Percentiles rank a stretch among this genome's conserved stretches.
phyloP scores from a whole-genome alignment of 2,797 vertebrate species.

The Tiaroga cobitis region DNA sequence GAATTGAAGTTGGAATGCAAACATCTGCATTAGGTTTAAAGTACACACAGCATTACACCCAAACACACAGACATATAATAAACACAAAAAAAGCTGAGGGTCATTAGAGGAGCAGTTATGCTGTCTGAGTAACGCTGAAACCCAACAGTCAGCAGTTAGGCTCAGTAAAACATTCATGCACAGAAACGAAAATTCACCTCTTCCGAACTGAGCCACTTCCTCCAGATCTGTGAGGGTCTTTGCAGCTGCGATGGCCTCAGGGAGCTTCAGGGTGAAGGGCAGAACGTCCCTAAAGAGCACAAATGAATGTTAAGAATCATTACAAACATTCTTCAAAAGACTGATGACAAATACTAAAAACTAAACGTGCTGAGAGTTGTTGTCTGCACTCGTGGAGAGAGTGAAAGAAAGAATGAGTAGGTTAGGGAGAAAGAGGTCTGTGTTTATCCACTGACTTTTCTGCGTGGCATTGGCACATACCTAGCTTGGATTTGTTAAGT shows the following conservation, averaged over 20 bases:
- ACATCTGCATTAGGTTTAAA: background rate
- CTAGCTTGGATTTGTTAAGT: background rate
- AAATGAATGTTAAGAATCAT: background rate
- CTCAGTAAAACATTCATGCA: background rate
- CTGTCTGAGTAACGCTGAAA: background rate
- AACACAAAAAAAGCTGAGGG: background rate
- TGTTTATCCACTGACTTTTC: conserved; percentile 44
- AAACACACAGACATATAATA: conserved; percentile 14
- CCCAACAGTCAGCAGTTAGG: conserved; percentile 19
- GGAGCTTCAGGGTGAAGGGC: conserved; percentile 91
- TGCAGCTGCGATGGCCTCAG: conserved; percentile 87
- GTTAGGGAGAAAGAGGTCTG: conserved; percentile 29
- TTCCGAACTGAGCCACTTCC: conserved; percentile 89
- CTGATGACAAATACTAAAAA: background rate
- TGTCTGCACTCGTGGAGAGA: background rate
- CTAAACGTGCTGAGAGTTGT: background rate
- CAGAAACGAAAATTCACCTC: conserved; percentile 80
- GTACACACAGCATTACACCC: background rate
- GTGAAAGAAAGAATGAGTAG: background rate
- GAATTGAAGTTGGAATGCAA: background rate
- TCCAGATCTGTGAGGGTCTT: conserved; percentile 92
- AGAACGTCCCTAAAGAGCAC: conserved; percentile 86
- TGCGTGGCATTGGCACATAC: conserved; percentile 40
- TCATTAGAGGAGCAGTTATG: background rate
- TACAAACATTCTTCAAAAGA: background rate